phyloP scores from a whole-genome alignment of 2,113 vertebrate genomes.

The Accipiter virgatus region DNA sequence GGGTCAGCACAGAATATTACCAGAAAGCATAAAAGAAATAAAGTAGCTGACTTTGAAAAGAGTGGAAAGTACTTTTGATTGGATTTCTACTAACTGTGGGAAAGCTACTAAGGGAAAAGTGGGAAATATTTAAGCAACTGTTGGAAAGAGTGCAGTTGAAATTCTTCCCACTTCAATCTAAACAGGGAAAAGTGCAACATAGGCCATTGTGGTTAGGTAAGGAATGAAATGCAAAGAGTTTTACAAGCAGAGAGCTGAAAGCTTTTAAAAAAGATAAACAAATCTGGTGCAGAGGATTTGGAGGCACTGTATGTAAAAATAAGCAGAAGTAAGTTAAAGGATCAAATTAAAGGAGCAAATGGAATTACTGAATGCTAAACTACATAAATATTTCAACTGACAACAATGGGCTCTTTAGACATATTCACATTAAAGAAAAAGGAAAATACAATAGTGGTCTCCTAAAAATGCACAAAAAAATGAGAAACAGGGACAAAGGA shows the following conservation, averaged over 20 bases:
- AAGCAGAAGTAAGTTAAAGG: constrained; percentile 65
- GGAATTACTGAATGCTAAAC: constrained; percentile 63
- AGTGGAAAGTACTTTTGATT: constrained; percentile 25
- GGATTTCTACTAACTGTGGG: constrained; percentile 31
- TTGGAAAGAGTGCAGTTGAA: constrained; percentile 54
- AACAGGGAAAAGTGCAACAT: constrained; percentile 60
- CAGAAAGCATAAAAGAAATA: constrained; percentile 15
- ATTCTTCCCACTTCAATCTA: constrained; percentile 68
- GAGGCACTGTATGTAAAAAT: constrained; percentile 65
- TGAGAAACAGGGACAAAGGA: constrained; percentile 38
- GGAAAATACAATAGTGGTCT: constrained; percentile 55
- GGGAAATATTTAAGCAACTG: constrained; percentile 62
- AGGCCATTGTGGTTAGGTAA: constrained; percentile 63
- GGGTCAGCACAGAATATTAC: not conserved
- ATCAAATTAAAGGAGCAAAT: constrained; percentile 63
- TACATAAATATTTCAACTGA: constrained; percentile 63
- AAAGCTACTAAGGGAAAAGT: constrained; percentile 44
- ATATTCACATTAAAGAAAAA: constrained; percentile 34
- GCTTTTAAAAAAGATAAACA: constrained; percentile 64
- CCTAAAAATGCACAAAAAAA: constrained; percentile 58
- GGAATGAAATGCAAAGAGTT: constrained; percentile 68
- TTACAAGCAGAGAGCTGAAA: constrained; percentile 68
- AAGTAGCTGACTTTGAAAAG: constrained; percentile 22
- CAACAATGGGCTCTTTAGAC: constrained; percentile 56
- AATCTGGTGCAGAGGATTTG: constrained; percentile 35